A percentile compares a stretch with the other conserved stretches of the same genome.
Conservation (phyloP, 2,113 vertebrate species). For the Bujurquina vittata region DNA sequence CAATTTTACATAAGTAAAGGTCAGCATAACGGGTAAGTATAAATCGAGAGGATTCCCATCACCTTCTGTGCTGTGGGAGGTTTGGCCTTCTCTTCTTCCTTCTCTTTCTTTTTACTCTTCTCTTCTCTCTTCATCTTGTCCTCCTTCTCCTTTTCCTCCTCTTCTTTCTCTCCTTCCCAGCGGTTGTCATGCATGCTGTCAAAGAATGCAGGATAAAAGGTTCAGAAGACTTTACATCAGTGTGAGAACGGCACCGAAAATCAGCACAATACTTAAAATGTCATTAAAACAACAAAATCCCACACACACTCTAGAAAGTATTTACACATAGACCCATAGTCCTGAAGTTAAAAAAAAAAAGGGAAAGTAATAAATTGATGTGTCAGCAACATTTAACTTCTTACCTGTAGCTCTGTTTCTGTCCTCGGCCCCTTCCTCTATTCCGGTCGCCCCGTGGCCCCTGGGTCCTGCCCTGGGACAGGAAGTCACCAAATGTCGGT, state of each 20-base stretch:
- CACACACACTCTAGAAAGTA: neutral
- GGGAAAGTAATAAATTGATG: rapidly evolving
- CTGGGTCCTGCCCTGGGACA: slow-evolving; percentile 77
- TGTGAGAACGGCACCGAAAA: neutral
- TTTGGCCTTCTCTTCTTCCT: slow-evolving; percentile 50
- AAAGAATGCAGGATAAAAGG: neutral
- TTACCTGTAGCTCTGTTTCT: slow-evolving; percentile 86
- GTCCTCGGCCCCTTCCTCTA: slow-evolving; percentile 66
- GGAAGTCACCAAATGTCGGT: slow-evolving; percentile 86
- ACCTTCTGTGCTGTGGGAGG: slow-evolving; percentile 60
- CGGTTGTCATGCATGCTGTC: slow-evolving; percentile 92
- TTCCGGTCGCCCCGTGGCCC: slow-evolving; percentile 64
- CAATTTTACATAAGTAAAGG: neutral
- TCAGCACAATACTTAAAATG: rapidly evolving
- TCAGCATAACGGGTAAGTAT: neutral
- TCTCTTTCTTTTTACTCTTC: slow-evolving; percentile 6
- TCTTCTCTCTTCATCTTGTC: slow-evolving; percentile 36
- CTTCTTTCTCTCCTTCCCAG: slow-evolving; percentile 84
- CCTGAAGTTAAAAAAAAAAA: no score
- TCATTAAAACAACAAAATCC: no score
- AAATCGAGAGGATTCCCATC: neutral
- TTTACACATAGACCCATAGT: neutral
- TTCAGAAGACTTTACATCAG: neutral
- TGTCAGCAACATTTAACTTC: neutral
- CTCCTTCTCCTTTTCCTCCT: slow-evolving; percentile 49